These are phyloP conservation scores for Mus caroli DNA, from an alignment of 2,797 vertebrate species.

Conservation along the genomic window DNA sequence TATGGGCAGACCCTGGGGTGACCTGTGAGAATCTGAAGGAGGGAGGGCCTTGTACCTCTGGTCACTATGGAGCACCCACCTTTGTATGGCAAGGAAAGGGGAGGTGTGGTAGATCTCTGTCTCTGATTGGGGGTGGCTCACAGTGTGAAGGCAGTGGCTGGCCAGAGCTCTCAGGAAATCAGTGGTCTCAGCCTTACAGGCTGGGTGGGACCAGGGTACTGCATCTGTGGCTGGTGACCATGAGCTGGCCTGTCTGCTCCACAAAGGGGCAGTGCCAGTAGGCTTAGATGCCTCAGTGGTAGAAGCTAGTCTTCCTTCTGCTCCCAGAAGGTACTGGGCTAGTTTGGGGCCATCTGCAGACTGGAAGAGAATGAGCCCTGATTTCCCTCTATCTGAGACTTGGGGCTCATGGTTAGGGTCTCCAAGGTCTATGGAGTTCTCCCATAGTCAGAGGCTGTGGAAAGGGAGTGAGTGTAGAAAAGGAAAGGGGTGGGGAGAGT, in stretches of 20 bases:
- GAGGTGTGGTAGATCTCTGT: background rate
- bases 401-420: too few species aligned
- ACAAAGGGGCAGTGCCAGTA: background rate
- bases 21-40: background rate
- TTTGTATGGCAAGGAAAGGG: background rate
- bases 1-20: background rate
- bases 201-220: background rate
- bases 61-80: background rate
- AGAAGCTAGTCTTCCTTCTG: background rate
- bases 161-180: background rate
- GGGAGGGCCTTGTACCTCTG: background rate
- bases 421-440: background rate
- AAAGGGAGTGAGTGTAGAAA: background rate
- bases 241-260: background rate
- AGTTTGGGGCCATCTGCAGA: background rate
- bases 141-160: background rate
- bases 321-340: background rate
- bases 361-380: background rate
- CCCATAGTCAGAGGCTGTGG: background rate
- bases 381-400: background rate
- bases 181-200: background rate
- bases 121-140: background rate
- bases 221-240: background rate
- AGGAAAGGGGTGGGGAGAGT: too few species aligned
- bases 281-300: background rate